Base-by-base conservation (phyloP, 2,888 invertebrate species). In the Halocaridina rubra region DNA sequence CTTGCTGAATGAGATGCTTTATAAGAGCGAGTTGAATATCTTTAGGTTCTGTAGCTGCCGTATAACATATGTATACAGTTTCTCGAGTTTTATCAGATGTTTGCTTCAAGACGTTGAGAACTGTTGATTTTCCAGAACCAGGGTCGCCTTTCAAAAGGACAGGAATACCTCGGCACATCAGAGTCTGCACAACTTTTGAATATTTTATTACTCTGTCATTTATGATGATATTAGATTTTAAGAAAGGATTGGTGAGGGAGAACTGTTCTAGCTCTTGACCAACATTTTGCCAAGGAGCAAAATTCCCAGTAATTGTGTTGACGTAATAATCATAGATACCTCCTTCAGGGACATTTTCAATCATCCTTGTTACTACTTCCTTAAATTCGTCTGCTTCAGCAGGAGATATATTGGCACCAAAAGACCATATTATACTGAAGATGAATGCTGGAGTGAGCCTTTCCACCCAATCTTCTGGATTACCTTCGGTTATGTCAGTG, bases 351-450 rank as follows among this genome's bases (percentile, higher is more conserved):
- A 86, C 69, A 32, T 78, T 75, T 39, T 81, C 86, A 19, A 81
- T 86, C 78, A 79, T 81, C 33, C 86, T 59, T 0, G 86, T 86
- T 16, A 78, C 81, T 29, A 86, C 78, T 22, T 86, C 81, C 10
- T 78, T 33, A 32, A 86, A 78, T 59, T 81, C 81, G 27, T 82
- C 86, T 22, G 61, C 72, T 30, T 80, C 80, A 10, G 72, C 29
- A 5, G 72, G 19, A 2, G 81, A 71, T 13, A 78, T 39, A 22
- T 74, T 67, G 13, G 86, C 79, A 10, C 86, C 86, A 27, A 86
- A 86, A 19, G 81, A 78, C 86, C 86, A 86, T 7, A 81, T 75
- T 13, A 81, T 78, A n/a, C 78, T 75, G 27, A 86, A 86, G 19
- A 86, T 81, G 29, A 86, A 79, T 13, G 75, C 32, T 27, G 86